A percentile compares a stretch with the other conserved stretches of the same genome.
phyloP scores from a whole-genome alignment of 1,140 invertebrate species.

The Acyrthosiphon pisum region DNA sequence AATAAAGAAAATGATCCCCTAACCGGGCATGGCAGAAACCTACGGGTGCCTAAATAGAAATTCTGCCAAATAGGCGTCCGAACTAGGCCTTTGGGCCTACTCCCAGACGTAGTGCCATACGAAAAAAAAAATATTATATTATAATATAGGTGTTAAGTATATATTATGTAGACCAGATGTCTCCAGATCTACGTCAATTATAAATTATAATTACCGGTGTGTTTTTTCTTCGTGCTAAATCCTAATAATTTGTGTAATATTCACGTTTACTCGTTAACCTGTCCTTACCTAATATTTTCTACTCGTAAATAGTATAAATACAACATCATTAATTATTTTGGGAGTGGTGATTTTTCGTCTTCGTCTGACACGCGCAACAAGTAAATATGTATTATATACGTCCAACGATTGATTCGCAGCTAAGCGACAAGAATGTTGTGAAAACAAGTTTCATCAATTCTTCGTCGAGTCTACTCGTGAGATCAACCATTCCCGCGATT shows the following conservation, averaged over 20 bases:
- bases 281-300: background rate
- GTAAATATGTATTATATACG: background rate
- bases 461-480: background rate
- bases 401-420: background rate
- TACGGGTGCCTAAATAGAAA: no score
- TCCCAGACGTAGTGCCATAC: no score
- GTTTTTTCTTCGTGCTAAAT: background rate
- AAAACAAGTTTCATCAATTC: background rate
- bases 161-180: background rate
- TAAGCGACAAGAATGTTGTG: background rate
- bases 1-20: no score
- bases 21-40: no score
- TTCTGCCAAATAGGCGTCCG: no score
- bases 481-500: background rate
- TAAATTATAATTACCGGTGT: background rate
- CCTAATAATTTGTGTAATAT: background rate
- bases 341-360: background rate
- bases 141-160: background rate
- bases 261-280: background rate
- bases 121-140: no score
- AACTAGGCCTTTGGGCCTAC: no score
- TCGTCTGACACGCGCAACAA: background rate
- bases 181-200: background rate
- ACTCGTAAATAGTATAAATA: background rate
- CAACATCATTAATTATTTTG: background rate